phyloP scores from a whole-genome alignment of 2,113 vertebrate genomes.

The Orientallactaga bullata region DNA sequence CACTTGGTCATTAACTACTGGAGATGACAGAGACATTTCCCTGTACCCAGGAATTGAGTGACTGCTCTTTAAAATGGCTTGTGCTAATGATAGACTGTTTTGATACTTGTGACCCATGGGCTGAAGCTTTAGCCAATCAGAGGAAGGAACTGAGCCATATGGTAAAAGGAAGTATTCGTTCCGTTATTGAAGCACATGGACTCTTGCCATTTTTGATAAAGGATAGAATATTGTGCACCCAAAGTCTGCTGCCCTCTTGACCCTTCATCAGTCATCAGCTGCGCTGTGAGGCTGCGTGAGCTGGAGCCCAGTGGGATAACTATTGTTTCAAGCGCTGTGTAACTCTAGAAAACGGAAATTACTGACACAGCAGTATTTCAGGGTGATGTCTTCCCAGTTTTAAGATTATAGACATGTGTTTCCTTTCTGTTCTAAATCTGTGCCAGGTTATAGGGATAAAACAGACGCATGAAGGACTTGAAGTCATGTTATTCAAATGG shows the following conservation, averaged over 20 bases:
- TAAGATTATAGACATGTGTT: constrained; percentile 60
- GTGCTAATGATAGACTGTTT: constrained; percentile 63
- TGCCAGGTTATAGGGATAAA: background rate
- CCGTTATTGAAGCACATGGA: constrained; percentile 86
- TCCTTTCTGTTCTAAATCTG: constrained; percentile 61
- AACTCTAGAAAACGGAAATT: constrained; percentile 83
- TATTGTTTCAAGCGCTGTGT: constrained; percentile 82
- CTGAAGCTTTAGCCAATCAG: constrained; percentile 80
- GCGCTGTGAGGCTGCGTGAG: constrained; percentile 80
- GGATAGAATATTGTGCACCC: constrained; percentile 85
- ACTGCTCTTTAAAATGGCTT: constrained; percentile 57
- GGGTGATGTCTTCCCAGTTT: constrained; percentile 71
- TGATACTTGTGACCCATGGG: constrained; percentile 66
- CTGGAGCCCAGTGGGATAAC: constrained; percentile 72
- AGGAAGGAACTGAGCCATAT: constrained; percentile 85
- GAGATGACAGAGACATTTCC: constrained; percentile 66
- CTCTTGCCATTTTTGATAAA: constrained; percentile 88
- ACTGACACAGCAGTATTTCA: constrained; percentile 80
- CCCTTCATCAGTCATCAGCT: constrained; percentile 85
- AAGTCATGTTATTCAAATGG: constrained; percentile 46
- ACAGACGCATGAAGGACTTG: constrained; percentile 33
- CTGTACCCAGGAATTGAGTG: constrained; percentile 61
- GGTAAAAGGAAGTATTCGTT: constrained; percentile 88
- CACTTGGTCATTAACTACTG: constrained; percentile 60
- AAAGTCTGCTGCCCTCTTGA: constrained; percentile 89